Conservation (phyloP, 2,113 vertebrate genomes). For the Corythornis madagascariensis region DNA sequence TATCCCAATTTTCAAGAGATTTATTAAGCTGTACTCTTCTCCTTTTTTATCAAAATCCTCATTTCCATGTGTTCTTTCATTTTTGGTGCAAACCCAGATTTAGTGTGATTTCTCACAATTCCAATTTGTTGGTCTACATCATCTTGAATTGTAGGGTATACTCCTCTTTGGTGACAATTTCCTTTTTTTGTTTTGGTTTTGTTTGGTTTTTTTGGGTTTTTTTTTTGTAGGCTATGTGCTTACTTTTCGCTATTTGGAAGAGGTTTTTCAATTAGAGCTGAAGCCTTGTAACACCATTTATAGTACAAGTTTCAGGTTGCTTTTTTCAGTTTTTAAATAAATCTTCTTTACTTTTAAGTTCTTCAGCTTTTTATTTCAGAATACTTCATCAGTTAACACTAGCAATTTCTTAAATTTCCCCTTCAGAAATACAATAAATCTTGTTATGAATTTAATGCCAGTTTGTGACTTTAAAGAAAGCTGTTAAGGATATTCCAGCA, state of each 20-base stretch:
- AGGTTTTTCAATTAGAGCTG: background rate
- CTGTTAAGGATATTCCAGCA: background rate
- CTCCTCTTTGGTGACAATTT: background rate
- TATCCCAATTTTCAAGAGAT: background rate
- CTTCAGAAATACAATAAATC: background rate
- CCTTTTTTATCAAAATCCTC: background rate
- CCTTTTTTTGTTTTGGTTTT: background rate
- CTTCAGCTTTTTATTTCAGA: background rate
- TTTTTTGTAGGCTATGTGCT: background rate
- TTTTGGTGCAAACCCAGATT: background rate
- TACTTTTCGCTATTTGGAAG: background rate
- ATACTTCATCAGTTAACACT: background rate
- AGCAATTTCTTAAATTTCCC: background rate
- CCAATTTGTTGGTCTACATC: background rate
- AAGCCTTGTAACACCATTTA: background rate
- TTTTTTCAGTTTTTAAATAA: background rate
- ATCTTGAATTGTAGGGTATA: background rate
- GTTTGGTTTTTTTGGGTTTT: background rate
- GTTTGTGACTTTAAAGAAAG: background rate
- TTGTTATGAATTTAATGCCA: background rate
- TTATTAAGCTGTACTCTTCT: background rate
- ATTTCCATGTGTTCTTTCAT: background rate
- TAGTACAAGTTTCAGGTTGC: background rate
- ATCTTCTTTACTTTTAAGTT: background rate
- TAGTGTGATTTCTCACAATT: background rate